Percentiles rank a stretch among this genome's conserved stretches.
Evolutionary conservation across 2,113 vertebrate genomes (phyloP).

Genomic region (Oncorhynchus gorbuscha): DNA sequence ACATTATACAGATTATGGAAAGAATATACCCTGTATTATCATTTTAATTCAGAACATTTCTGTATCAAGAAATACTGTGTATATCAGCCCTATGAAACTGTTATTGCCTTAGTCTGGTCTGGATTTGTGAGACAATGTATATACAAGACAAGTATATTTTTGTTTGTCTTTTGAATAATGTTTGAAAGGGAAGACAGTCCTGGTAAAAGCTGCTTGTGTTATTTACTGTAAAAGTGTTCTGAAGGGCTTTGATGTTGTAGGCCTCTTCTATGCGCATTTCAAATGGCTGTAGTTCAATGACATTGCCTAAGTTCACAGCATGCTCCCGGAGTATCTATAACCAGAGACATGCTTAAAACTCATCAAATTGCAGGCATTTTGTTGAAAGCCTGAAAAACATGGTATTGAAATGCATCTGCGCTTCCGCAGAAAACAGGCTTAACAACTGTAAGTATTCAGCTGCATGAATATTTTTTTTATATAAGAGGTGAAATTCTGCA

Average conservation of each 20-base stretch:
- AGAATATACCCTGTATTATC: not conserved
- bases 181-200: not conserved
- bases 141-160: not conserved
- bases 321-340: not conserved
- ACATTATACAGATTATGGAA: not conserved
- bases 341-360: not conserved
- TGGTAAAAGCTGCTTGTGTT: not conserved
- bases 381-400: not conserved
- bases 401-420: not conserved
- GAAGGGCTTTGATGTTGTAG: not conserved
- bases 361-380: not conserved
- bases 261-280: not conserved
- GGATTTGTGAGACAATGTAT: slow-evolving; percentile 1
- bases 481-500: not conserved
- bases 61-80: not conserved
- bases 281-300: not conserved
- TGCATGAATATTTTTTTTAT: not conserved
- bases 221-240: not conserved
- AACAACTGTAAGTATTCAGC: slow-evolving; percentile 4
- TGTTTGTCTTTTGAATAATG: not conserved
- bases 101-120: not conserved
- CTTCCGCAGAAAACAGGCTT: not conserved
- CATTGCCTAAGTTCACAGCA: not conserved
- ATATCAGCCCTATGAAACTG: not conserved
- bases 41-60: not conserved